Evolutionary conservation across 2,797 vertebrate genomes (phyloP).

Genomic region (Morus bassanus): DNA sequence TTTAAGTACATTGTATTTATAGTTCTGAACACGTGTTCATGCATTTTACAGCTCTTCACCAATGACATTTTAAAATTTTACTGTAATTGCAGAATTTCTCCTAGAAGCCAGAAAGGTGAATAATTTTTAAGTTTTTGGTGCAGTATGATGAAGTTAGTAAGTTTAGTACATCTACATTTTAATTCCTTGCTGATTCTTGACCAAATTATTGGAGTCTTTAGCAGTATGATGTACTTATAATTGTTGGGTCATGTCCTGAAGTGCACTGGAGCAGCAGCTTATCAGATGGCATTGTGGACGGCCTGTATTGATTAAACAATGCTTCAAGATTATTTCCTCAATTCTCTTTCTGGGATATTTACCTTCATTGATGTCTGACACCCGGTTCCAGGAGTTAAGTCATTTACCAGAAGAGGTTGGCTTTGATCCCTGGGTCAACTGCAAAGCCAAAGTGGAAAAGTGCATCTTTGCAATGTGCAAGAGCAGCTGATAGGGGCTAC

Average conservation of each 20-base stretch:
- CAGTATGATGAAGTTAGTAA: not conserved
- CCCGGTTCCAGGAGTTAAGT: not conserved
- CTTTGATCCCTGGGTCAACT: not conserved
- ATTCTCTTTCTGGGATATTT: not conserved
- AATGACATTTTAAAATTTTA: not conserved
- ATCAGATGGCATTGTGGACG: not conserved
- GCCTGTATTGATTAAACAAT: not conserved
- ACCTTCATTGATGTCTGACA: not conserved
- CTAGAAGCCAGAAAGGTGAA: not conserved
- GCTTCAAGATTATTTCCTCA: not conserved
- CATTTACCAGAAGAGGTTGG: not conserved
- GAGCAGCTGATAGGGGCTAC: not conserved
- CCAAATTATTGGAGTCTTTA: not conserved
- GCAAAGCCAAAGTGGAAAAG: conserved; percentile 2
- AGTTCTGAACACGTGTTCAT: not conserved
- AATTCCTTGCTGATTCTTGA: conserved; percentile 20
- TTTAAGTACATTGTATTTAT: conserved; percentile 21
- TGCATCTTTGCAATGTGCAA: not conserved
- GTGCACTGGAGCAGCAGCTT: not conserved
- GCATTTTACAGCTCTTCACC: conserved; percentile 29
- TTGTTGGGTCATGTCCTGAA: not conserved
- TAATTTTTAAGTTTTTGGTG: not conserved
- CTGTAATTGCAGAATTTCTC: not conserved
- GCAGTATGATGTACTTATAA: not conserved
- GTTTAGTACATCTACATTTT: not conserved